Evolutionary conservation across 2,888 invertebrate species (phyloP).

Genomic region (Campoplex capitator): DNA sequence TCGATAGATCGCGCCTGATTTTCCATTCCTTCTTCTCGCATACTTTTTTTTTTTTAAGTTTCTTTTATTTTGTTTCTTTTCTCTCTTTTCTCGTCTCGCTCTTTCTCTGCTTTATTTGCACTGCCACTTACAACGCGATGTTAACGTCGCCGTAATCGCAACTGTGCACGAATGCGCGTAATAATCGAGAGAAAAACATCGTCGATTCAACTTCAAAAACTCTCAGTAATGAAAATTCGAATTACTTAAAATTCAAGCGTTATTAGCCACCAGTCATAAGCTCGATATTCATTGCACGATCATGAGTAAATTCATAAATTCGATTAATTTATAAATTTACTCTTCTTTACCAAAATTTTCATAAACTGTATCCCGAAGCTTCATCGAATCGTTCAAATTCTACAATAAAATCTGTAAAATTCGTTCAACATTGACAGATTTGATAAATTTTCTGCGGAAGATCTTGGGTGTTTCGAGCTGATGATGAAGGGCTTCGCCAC

Average conservation of each 20-base stretch:
- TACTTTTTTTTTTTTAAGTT: background rate
- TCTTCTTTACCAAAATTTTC: too few relatives aligned
- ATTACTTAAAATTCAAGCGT: constrained; percentile 62
- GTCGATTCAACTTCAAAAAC: constrained; percentile 20
- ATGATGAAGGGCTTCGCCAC: constrained; percentile 80
- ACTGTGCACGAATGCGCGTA: constrained; percentile 57
- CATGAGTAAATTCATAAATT: too few relatives aligned
- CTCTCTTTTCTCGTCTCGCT: constrained; percentile 21
- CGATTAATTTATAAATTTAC: too few relatives aligned
- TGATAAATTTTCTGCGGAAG: background rate
- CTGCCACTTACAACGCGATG: constrained; percentile 60
- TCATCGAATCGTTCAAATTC: background rate
- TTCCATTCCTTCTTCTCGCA: constrained; percentile 9
- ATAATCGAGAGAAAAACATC: constrained; percentile 57
- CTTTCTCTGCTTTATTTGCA: constrained; percentile 55
- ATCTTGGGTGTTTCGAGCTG: constrained; percentile 28
- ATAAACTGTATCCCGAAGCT: background rate
- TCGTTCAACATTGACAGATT: background rate
- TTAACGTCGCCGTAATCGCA: constrained; percentile 63
- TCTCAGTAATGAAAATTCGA: constrained; percentile 3
- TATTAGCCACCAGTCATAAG: constrained; percentile 63
- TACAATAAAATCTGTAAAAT: background rate
- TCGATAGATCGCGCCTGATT: constrained; percentile 25
- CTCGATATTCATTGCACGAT: constrained; percentile 35
- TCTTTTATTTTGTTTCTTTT: background rate